Percentiles rank a stretch among this genome's conserved stretches.
Evolutionary conservation across 2,113 vertebrate species (phyloP).

Genomic region (Rhinoptilus africanus): DNA sequence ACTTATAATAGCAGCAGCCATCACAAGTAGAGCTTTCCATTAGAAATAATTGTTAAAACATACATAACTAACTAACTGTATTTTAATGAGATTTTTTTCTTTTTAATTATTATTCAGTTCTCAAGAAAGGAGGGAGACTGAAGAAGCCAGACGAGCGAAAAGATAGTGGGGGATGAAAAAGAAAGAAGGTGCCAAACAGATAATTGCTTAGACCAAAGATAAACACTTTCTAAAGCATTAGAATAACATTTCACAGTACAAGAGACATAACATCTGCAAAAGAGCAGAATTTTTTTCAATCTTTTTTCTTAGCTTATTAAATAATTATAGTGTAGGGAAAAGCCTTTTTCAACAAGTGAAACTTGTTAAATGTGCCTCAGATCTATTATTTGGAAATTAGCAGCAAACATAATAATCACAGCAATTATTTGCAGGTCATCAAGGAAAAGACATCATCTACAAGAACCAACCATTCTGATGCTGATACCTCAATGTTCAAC

Average conservation of each 20-base stretch:
- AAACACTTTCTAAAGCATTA: background rate
- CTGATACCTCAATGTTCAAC: background rate
- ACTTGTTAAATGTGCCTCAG: background rate
- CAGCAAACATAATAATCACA: background rate
- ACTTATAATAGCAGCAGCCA: background rate
- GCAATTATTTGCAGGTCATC: background rate
- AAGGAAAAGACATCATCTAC: background rate
- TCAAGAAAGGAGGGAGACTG: background rate
- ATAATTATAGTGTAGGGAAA: background rate
- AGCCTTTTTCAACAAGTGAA: background rate
- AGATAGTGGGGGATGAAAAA: background rate
- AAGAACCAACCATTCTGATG: background rate
- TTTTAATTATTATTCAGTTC: background rate
- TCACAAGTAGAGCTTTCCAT: background rate
- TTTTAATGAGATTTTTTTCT: slow-evolving; percentile 1
- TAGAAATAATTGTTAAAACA: slow-evolving; percentile 18
- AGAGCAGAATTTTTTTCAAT: background rate
- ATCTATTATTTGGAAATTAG: background rate
- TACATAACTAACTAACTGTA: background rate
- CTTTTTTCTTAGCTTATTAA: background rate
- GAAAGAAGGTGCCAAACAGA: background rate
- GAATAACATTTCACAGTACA: background rate
- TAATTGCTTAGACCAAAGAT: slow-evolving; percentile 10
- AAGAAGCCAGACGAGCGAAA: background rate
- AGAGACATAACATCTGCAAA: background rate